Conservation (phyloP, 2,888 invertebrate genomes). For the Melanostoma mellinum region DNA sequence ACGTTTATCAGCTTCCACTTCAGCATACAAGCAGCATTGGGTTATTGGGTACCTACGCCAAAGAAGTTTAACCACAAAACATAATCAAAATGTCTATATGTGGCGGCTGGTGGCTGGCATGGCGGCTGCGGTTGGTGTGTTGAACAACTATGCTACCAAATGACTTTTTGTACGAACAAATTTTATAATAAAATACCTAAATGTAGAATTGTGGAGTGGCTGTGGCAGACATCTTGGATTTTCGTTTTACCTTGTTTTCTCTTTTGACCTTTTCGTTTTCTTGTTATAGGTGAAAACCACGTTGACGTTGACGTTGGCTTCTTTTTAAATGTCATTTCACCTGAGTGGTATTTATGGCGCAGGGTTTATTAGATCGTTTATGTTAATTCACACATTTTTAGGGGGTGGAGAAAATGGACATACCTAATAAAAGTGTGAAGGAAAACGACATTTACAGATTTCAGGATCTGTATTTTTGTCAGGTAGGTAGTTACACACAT, state of each 20-base stretch:
- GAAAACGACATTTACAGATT: background rate
- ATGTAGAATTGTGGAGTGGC: background rate
- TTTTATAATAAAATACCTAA: too few species aligned
- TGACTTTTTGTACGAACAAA: too few species aligned
- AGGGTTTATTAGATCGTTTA: constrained; percentile 16
- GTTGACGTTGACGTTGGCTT: background rate
- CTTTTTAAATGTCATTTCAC: background rate
- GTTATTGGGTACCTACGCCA: background rate
- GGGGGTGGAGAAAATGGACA: constrained; percentile 7
- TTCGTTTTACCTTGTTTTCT: constrained; percentile 27
- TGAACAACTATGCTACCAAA: too few species aligned
- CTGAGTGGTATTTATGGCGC: background rate
- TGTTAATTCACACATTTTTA: constrained; percentile 3
- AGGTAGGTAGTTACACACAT: too few species aligned
- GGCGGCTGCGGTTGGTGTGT: too few species aligned
- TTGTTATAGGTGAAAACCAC: background rate
- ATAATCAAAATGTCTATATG: background rate
- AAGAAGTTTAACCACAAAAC: too few species aligned
- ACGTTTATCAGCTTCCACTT: background rate
- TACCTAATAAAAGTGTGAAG: constrained; percentile 1
- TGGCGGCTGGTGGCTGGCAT: background rate
- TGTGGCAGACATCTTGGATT: constrained; percentile 23
- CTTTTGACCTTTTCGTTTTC: constrained; percentile 18
- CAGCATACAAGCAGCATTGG: background rate
- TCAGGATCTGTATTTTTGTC: too few species aligned